Conservation (phyloP, 2,113 vertebrate species). For the Serinus canaria region DNA sequence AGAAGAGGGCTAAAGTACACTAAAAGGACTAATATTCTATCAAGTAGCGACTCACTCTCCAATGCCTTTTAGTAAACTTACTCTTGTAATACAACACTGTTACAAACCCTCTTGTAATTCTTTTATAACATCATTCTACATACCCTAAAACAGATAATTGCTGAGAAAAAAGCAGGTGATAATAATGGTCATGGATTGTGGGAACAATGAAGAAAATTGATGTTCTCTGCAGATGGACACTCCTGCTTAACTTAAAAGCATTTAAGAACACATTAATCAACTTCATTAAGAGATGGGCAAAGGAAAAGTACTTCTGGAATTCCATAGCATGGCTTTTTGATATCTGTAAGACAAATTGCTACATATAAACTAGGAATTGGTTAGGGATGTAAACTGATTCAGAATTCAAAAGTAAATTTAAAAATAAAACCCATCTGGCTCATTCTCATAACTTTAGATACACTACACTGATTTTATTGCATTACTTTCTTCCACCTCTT, state of each 20-base stretch:
- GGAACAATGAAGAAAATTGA: neutral
- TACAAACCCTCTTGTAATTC: neutral
- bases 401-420: neutral
- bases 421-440: neutral
- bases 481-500: neutral
- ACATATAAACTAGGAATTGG: neutral
- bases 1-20: neutral
- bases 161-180: neutral
- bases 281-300: neutral
- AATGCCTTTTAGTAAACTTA: neutral
- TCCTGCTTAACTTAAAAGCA: neutral
- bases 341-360: neutral
- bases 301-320: neutral
- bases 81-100: neutral
- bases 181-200: neutral
- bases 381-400: neutral
- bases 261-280: neutral
- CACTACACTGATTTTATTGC: neutral
- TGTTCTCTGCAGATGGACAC: neutral
- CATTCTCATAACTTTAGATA: neutral
- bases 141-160: neutral
- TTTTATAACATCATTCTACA: rapidly evolving
- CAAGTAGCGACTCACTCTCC: neutral
- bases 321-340: neutral
- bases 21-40: neutral